Base-by-base conservation (phyloP, 2,113 vertebrate species). In the Thymallus thymallus region DNA sequence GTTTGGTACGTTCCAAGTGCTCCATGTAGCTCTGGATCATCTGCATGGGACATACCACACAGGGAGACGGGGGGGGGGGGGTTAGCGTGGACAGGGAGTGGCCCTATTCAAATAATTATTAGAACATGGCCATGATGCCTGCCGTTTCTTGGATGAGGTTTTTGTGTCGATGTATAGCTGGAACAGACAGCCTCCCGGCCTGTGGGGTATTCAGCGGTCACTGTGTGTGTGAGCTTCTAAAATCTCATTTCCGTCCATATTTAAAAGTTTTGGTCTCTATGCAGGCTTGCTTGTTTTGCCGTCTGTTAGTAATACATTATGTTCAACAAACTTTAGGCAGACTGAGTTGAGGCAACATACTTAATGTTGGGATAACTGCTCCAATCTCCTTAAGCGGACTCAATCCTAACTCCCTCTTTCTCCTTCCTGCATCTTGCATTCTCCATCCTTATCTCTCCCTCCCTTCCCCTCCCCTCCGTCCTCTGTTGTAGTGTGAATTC, bases 1-100 rank as follows among this genome's bases (percentile, higher is more conserved):
- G 92, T 93, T 99, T 99, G 66, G 93, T 94, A 80, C 97, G 94
- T 90, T 99, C 98, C 93, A 99, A 91, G 84, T 99, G 98, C 83
- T 99, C 98, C 98, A 99, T 99, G 76, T 98, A 99, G 94, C 95
- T 99, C 92, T 99, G 98, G 88, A 99, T 99, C 95, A 99, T 99
- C 98, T 99, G 88, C 63, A 80, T 79, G 45, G 18, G 2, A 72
- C 20, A 68, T 3, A 62, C 51, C 41, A 65, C 12, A 69, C 0
- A 55, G 1, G 14, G n/a, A 58, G 45, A 0, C 68, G 0, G 55
- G 9, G 7, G 23, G 9, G n/a, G 2, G 24, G 24, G 7, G 23
- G 9, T 29, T 26, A 29, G 56, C 6, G 56, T 60, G 18, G 56
- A 7, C 13, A 60, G 2, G n/a, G 20, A 60, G 12, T 22, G 51